phyloP scores from a whole-genome alignment of 2,797 vertebrate genomes.

The Characodon lateralis region DNA sequence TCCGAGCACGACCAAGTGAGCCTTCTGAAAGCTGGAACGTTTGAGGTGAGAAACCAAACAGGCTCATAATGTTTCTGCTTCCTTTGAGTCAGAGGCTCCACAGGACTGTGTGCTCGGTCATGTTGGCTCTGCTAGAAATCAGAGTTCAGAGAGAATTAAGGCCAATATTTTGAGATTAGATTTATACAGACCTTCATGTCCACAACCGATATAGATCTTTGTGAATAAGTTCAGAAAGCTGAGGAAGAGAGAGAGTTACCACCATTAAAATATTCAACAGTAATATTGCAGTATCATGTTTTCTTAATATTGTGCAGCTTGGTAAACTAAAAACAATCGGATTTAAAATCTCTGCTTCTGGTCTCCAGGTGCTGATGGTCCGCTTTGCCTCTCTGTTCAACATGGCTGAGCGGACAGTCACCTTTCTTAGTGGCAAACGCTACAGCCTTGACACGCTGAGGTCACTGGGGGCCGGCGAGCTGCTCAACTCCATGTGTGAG shows the following conservation, averaged over 20 bases:
- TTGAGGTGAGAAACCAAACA: constrained; percentile 85
- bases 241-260: neutral
- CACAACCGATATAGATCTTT: neutral
- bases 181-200: neutral
- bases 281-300: too few species aligned
- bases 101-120: constrained; percentile 16
- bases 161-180: neutral
- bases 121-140: constrained; percentile 33
- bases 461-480: constrained; percentile 92
- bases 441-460: constrained; percentile 91
- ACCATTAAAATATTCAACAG: too few species aligned
- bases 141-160: neutral
- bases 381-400: constrained; percentile 95
- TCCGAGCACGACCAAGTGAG: constrained; percentile 95
- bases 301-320: too few species aligned
- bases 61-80: neutral
- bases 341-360: neutral
- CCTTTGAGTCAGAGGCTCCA: constrained; percentile 85
- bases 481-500: constrained; percentile 96
- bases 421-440: constrained; percentile 93
- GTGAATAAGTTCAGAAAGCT: neutral
- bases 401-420: constrained; percentile 90
- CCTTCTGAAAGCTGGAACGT: constrained; percentile 96
- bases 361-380: constrained; percentile 94
- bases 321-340: neutral